Base-by-base conservation (phyloP, 1,140 invertebrate species). In the Euwallacea similis region DNA sequence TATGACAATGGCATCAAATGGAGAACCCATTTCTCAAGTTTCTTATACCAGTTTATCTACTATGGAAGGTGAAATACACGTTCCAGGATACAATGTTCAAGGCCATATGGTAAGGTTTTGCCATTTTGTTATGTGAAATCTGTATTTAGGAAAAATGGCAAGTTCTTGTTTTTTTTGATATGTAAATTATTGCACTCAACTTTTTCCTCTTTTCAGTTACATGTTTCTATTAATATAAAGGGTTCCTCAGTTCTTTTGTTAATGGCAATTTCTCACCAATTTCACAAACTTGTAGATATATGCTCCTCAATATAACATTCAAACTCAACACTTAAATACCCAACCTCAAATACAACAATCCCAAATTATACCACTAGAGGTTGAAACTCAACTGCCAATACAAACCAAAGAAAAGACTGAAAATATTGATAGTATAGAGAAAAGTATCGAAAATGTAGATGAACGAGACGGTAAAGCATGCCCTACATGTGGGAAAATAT, bases 401-500 rank as follows among this genome's bases (percentile, higher is more conserved):
- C 66, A 75, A 60, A 46, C 53, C 11, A 74, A 78, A 74, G 74
- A 75, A n/a, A 74, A 73, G 60, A 41, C 66, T 61, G 70, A 74
- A 53, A 13, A 75, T 76, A 75, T 66, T 76, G 13, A 73, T 71
- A 50, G 70, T 69, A 68, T 8, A 56, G 53, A 54, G 7, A 67
- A 69, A 11, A 44, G 41, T 53, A 42, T 9, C 6, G 7, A 13
- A 13, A 41, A 56, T 42, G 44, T 15, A 60, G 43, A 63, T 54
- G 33, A 2, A 54, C 56, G 71, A 9, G 55, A 63, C 8, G 74
- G 72, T 59, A 80, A 77, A 69, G 82, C 84, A 63, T 88, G 87
- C 78, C 82, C 84, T 66, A 84, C 85, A 46, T 88, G 87, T 74
- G 84, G 84, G 73, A 87, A 87, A 77, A 79, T 83, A 50, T 87